Conservation (phyloP, 1,140 invertebrate species). For the Drosophila virilis region DNA sequence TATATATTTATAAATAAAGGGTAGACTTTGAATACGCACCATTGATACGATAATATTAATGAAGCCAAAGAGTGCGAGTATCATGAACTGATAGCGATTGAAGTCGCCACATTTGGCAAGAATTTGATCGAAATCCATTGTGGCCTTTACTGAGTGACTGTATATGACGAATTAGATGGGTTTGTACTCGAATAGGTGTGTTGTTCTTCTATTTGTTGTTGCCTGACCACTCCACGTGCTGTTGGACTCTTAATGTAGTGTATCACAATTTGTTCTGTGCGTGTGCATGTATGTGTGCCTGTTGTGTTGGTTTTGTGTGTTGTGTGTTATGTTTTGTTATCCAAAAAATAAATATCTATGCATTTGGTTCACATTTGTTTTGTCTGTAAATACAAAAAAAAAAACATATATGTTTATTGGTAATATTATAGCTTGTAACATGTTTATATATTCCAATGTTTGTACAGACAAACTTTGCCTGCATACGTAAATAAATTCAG, state of each 20-base stretch:
- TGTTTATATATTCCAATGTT: not conserved
- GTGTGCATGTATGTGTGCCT: slow-evolving; percentile 27
- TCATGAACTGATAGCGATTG: slow-evolving; percentile 86
- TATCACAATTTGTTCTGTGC: slow-evolving; percentile 38
- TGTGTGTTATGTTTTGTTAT: slow-evolving; percentile 38
- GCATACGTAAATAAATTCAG: not conserved
- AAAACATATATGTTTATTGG: not conserved
- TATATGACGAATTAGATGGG: not conserved
- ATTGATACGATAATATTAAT: slow-evolving; percentile 86
- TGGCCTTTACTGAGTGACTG: slow-evolving; percentile 29
- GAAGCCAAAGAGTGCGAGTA: slow-evolving; percentile 86
- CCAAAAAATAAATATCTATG: slow-evolving; percentile 33
- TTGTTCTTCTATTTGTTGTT: not conserved
- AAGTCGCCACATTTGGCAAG: slow-evolving; percentile 87
- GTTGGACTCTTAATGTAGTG: slow-evolving; percentile 18
- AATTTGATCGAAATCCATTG: slow-evolving; percentile 87
- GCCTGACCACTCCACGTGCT: not conserved
- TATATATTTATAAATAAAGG: not conserved
- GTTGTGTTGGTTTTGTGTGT: slow-evolving; percentile 30
- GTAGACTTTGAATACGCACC: slow-evolving; percentile 39
- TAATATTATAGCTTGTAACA: not conserved
- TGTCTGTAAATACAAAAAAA: slow-evolving; percentile 40
- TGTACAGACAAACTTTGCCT: not conserved
- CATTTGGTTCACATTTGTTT: slow-evolving; percentile 62
- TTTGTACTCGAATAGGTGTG: slow-evolving; percentile 21